Conservation (phyloP, 2,888 invertebrate genomes). For the Drosophila pegasa region DNA sequence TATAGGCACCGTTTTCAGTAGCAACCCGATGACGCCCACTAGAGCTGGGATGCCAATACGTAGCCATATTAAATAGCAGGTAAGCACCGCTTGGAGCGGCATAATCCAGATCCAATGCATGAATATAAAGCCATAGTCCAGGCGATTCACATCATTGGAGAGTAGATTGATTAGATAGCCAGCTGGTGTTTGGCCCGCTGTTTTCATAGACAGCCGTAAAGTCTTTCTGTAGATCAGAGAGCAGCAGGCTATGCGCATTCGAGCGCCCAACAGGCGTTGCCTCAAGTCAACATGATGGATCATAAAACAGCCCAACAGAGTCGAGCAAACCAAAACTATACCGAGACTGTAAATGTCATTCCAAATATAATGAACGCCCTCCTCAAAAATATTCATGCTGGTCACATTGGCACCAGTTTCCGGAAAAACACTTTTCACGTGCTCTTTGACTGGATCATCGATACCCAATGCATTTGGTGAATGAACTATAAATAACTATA, state of each 20-base stretch:
- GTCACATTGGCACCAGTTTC: constrained; percentile 23
- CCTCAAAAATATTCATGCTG: constrained; percentile 21
- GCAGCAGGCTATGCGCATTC: constrained; percentile 88
- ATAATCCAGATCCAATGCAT: constrained; percentile 95
- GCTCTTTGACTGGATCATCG: constrained; percentile 42
- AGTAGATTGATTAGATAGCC: constrained; percentile 97
- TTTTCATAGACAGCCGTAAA: constrained; percentile 88
- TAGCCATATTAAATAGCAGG: constrained; percentile 91
- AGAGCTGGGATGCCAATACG: constrained; percentile 91
- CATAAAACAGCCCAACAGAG: constrained; percentile 81
- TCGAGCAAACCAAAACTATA: constrained; percentile 78
- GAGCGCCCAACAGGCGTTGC: constrained; percentile 86
- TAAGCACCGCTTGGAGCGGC: constrained; percentile 88
- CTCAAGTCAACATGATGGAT: constrained; percentile 85
- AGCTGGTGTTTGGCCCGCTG: constrained; percentile 90
- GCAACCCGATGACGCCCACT: constrained; percentile 91
- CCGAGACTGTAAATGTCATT: constrained; percentile 83
- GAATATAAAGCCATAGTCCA: constrained; percentile 93
- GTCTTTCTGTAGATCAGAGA: constrained; percentile 85
- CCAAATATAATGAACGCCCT: constrained; percentile 69
- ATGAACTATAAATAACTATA: constrained; percentile 17
- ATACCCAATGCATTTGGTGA: constrained; percentile 49
- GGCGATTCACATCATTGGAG: constrained; percentile 96
- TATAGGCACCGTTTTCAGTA: constrained; percentile 92
- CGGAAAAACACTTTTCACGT: constrained; percentile 4